Percentiles rank a stretch among this genome's conserved stretches.
phyloP scores from a whole-genome alignment of 2,113 vertebrate genomes.

The Labeo catla region DNA sequence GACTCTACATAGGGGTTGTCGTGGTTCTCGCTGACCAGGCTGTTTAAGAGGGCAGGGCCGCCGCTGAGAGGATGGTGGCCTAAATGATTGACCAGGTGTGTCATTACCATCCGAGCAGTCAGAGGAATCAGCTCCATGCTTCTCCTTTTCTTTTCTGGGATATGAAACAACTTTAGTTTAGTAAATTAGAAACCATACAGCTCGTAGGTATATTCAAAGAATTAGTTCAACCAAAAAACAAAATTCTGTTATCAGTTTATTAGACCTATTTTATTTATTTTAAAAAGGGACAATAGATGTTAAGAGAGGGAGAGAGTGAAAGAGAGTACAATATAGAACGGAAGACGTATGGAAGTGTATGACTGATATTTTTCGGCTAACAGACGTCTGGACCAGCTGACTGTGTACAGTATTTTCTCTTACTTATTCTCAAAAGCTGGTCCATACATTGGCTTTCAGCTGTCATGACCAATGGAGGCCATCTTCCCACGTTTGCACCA shows the following conservation, averaged over 20 bases:
- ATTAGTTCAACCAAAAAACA: neutral
- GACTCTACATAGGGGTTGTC: slow-evolving; percentile 90
- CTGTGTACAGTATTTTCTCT: neutral
- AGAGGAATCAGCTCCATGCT: slow-evolving; percentile 93
- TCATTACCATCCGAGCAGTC: slow-evolving; percentile 94
- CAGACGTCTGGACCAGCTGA: neutral
- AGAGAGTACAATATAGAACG: neutral
- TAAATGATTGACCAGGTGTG: slow-evolving; percentile 95
- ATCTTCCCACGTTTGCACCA: slow-evolving; percentile 68
- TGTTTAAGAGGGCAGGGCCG: slow-evolving; percentile 92
- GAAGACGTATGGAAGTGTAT: too few species aligned
- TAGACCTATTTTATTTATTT: neutral
- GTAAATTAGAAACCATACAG: slow-evolving; percentile 29
- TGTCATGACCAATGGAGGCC: slow-evolving; percentile 63
- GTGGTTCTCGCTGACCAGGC: slow-evolving; percentile 92
- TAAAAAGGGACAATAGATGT: neutral
- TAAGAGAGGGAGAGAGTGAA: neutral
- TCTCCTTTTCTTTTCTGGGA: slow-evolving; percentile 86
- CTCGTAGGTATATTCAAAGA: neutral
- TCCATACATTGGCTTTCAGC: slow-evolving; percentile 33
- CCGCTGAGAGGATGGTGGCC: slow-evolving; percentile 91
- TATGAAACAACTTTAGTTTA: slow-evolving; percentile 41
- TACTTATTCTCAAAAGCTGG: neutral
- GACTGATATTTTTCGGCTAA: neutral
- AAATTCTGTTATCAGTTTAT: neutral